A percentile compares a stretch with the other conserved stretches of the same genome.
Conservation (phyloP, 2,113 vertebrate genomes). For the Chionis minor region DNA sequence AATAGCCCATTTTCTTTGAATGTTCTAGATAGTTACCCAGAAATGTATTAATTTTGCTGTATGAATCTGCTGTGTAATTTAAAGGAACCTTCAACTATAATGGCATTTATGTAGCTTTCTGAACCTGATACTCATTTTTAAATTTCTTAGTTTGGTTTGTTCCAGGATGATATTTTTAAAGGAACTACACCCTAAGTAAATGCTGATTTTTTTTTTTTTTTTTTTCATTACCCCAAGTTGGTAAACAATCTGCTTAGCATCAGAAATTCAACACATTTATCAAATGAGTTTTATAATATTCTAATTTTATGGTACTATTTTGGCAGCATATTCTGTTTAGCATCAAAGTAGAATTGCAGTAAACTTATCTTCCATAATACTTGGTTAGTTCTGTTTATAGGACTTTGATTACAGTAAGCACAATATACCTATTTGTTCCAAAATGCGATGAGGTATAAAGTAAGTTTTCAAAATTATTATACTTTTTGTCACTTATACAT, state of each 20-base stretch:
- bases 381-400: constrained; percentile 9
- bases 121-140: not conserved
- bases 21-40: not conserved
- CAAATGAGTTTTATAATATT: not conserved
- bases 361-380: not conserved
- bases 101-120: not conserved
- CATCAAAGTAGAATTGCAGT: not conserved
- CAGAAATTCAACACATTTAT: not conserved
- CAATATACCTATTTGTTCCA: not conserved
- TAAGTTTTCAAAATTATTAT: not conserved
- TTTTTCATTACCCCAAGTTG: not conserved
- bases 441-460: not conserved
- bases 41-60: not conserved
- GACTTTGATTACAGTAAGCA: not conserved
- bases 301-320: not conserved
- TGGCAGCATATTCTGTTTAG: not conserved
- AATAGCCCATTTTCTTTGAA: not conserved
- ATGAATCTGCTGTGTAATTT: not conserved
- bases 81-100: not conserved
- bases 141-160: not conserved
- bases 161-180: not conserved
- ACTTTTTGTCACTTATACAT: not conserved
- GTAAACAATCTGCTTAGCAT: not conserved
- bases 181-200: not conserved
- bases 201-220: not conserved